Percentiles rank a stretch among this genome's conserved stretches.
Conservation (phyloP, 2,797 vertebrate genomes). For the Xiphorhynchus erythropygius region DNA sequence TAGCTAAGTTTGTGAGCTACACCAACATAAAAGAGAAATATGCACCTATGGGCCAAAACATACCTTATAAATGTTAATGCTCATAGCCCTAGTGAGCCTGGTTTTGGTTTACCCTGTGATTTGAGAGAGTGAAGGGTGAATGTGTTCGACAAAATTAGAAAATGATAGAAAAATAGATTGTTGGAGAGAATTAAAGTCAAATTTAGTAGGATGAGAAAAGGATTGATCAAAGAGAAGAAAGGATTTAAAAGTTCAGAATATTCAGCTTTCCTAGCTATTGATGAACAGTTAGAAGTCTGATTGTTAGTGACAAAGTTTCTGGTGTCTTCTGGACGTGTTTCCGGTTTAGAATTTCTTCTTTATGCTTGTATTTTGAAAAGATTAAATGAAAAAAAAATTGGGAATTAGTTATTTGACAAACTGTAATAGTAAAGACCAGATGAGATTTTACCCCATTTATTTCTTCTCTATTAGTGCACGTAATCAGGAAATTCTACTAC, state of each 20-base stretch:
- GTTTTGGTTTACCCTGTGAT: background rate
- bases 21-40: background rate
- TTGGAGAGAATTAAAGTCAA: background rate
- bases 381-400: accelerated
- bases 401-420: background rate
- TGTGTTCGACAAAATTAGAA: background rate
- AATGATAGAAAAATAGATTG: background rate
- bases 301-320: background rate
- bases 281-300: background rate
- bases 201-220: background rate
- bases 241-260: background rate
- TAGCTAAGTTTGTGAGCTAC: background rate
- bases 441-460: background rate
- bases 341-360: background rate
- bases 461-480: background rate
- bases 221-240: background rate
- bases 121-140: too few relatives aligned
- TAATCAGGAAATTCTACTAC: background rate
- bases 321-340: background rate
- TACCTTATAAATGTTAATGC: background rate
- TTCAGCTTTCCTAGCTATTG: background rate
- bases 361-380: background rate
- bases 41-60: background rate
- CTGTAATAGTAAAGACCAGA: background rate
- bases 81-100: background rate